Evolutionary conservation across 2,113 vertebrate genomes (phyloP), one percentile per base, ranked within the genome.

Genomic region (Grallaria varia): DNA sequence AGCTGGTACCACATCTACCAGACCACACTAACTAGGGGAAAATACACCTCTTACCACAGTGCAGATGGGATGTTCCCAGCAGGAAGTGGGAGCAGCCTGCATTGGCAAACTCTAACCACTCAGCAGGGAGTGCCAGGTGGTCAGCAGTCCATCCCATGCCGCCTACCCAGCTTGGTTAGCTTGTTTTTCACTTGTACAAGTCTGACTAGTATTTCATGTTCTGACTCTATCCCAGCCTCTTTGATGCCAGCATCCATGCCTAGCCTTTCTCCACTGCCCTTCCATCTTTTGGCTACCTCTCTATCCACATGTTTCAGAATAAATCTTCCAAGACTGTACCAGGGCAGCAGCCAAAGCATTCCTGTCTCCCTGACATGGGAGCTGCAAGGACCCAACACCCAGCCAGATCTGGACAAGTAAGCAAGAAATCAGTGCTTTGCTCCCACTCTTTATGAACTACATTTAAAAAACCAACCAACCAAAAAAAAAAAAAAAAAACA

Each of bases 201-300:
- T 74, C 90, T 60, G 62, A 90, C 95, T 21, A 53, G 95, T 89
- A 91, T 94, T 95, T 95, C 93, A 50, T 6, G 69, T 90, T 90
- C 64, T 77, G 35, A 80, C 40, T 52, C 40, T 64, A 62, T 53
- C 52, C 68, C 56, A n/a, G 14, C 42, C 60, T 62, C 67, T 82
- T 53, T 47, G 35, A 85, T 28, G n/a, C 23, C 63, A 74, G 59
- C 25, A 67, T 27, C 30, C 42, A 62, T 5, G 64, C 33, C 74
- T 50, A 69, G 45, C 50, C 77, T 60, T 62, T 86, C 59, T 66
- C 69, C 33, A 28, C 0, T 74, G 71, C 67, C n/a, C 53, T 75
- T 47, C 66, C 73, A 71, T 17, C 82, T 71, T 79, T 7, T 69
- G 52, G 60, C n/a, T 40, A 21, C 37, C n/a, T 42, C 60, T 74